Base-by-base conservation (phyloP, 2,113 vertebrate species). In the Lycaon pictus region DNA sequence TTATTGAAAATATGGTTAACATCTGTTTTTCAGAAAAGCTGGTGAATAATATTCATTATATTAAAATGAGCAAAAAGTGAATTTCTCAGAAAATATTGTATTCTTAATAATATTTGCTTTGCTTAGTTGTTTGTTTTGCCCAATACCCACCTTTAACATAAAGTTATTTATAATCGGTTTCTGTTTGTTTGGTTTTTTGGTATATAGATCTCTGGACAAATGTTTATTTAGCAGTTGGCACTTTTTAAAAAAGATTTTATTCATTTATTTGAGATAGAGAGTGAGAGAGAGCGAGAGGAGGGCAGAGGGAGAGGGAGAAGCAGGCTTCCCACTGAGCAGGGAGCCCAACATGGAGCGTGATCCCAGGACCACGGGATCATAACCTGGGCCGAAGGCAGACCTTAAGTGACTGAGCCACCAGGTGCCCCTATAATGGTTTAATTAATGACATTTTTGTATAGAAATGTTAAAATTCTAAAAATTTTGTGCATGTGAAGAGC, bases 391-490 rank as follows among this genome's bases (percentile, higher is more conserved):
- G 6, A 43, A 43, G 43, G 43, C 43, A 43, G 43, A 43, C 7
- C 43, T 43, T 43, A 43, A 43, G 43, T 43, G 43, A 43, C 43
- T 43, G 43, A 43, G 43, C 43, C 43, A 43, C 43, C 43, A 43
- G 43, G 43, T 43, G 43, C 43, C 43, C 43, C 43, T 84, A 56
- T 32, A 94, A 88, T 76, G n/a, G 32, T 37, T 96, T 86, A 93
- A 63, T 81, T 71, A 96, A 95, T 90, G 7, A 62, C 76, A 65
- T 60, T 35, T 83, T 74, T 94, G 32, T 62, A 93, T 5, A 94
- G 25, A 93, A 95, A 96, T 63, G 11, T 86, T 86, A 53, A 91
- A 97, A 82, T 83, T 92, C 88, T 95, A 77, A 51, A 92, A 96
- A 83, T 71, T 60, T 11, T 93, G 63, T 20, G 48, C 6, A 89